Evolutionary conservation across 1,140 invertebrate species (phyloP).

Genomic region (Achroia grisella): DNA sequence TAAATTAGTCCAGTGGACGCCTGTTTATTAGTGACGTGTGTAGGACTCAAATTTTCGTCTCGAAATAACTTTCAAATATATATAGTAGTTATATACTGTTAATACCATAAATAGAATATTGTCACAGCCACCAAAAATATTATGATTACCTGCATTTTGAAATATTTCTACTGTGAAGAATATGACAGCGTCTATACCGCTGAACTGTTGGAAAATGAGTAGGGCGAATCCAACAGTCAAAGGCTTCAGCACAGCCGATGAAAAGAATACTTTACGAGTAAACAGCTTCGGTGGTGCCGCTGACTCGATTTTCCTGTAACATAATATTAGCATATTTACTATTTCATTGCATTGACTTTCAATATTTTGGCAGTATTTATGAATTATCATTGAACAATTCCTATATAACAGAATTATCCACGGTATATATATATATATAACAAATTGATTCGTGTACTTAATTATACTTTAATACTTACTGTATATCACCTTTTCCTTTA

Average conservation of each 20-base stretch:
- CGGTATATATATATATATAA: not conserved
- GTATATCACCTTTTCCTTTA: no score
- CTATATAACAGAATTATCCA: not conserved
- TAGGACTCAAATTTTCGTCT: no score
- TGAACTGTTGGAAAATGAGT: conserved; percentile 79
- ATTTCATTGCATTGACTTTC: no score
- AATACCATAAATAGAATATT: no score
- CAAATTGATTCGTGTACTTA: no score
- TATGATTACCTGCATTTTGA: conserved; percentile 53
- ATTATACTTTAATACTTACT: no score
- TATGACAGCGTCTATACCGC: conserved; percentile 80
- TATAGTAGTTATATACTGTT: no score
- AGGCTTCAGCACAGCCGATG: conserved; percentile 58
- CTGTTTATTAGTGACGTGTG: no score
- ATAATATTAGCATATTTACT: not conserved
- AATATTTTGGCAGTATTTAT: no score
- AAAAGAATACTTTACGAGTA: conserved; percentile 63
- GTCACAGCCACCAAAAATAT: no score
- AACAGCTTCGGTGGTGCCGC: conserved; percentile 42
- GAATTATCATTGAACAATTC: not conserved
- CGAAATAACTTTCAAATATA: no score
- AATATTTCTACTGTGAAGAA: conserved; percentile 82
- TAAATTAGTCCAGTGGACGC: no score
- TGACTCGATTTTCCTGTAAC: conserved; percentile 36
- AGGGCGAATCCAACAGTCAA: conserved; percentile 66